These are phyloP conservation scores for Neogobius melanostomus DNA, from an alignment of 2,113 vertebrate genomes.

Conservation along the genomic window DNA sequence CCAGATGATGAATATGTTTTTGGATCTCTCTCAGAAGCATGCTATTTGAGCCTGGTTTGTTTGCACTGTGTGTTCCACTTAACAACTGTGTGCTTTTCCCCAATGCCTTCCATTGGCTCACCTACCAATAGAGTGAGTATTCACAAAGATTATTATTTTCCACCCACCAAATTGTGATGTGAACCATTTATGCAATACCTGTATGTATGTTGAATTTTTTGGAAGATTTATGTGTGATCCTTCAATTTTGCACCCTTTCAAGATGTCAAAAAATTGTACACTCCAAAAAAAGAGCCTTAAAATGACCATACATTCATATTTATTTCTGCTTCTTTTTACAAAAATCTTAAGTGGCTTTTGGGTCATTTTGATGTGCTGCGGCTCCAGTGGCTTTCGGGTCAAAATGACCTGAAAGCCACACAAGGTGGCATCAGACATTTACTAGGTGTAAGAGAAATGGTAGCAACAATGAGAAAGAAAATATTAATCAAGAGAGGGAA, in stretches of 20 bases:
- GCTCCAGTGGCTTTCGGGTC: too few relatives aligned
- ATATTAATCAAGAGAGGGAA: too few relatives aligned
- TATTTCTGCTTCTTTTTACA: too few relatives aligned
- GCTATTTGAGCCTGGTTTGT: constrained; percentile 52
- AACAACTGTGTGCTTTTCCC: constrained; percentile 83
- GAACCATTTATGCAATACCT: neutral
- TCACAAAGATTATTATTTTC: constrained; percentile 16
- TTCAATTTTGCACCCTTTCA: too few relatives aligned
- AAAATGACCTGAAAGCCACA: too few relatives aligned
- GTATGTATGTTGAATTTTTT: neutral
- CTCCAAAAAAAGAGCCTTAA: neutral
- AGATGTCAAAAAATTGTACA: neutral
- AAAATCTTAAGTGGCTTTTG: too few relatives aligned
- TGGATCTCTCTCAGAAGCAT: constrained; percentile 51
- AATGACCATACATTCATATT: too few relatives aligned
- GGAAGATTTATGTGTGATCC: neutral
- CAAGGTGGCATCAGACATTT: too few relatives aligned
- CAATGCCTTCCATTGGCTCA: constrained; percentile 89
- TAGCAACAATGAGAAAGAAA: too few relatives aligned
- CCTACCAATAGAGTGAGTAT: constrained; percentile 91
- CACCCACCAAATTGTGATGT: neutral
- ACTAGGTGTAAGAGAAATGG: too few relatives aligned
- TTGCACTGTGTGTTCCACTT: constrained; percentile 59
- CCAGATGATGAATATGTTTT: constrained; percentile 13
- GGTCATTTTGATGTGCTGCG: too few relatives aligned